Conservation (phyloP, 1,140 invertebrate species). For the Euborellia annulipes region DNA sequence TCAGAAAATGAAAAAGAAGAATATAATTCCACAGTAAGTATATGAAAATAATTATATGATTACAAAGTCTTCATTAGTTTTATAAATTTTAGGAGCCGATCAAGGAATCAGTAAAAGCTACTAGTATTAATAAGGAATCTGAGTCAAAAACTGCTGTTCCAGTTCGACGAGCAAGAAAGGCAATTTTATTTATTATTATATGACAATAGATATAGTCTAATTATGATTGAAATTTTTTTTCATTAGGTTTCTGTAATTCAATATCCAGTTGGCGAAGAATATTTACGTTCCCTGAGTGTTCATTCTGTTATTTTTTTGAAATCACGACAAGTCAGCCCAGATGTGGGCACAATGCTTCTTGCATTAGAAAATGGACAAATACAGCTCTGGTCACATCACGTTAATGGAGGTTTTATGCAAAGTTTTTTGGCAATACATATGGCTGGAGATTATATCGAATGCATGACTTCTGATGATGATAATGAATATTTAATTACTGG, state of each 20-base stretch:
- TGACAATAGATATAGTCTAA: too few relatives aligned
- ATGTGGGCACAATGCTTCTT: conserved; percentile 37
- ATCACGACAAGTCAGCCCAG: conserved; percentile 24
- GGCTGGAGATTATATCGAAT: conserved; percentile 43
- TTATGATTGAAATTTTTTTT: too few relatives aligned
- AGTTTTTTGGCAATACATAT: conserved; percentile 46
- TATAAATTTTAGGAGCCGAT: too few relatives aligned
- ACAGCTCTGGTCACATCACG: conserved; percentile 55
- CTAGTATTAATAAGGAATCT: too few relatives aligned
- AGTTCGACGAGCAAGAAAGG: too few relatives aligned
- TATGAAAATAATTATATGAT: too few relatives aligned
- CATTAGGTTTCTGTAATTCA: neutral
- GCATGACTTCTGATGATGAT: conserved; percentile 41
- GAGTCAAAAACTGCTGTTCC: too few relatives aligned
- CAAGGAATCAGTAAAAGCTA: too few relatives aligned
- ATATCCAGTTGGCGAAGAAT: neutral
- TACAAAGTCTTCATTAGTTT: too few relatives aligned
- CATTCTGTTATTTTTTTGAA: conserved; percentile 33
- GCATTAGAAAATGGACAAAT: conserved; percentile 42
- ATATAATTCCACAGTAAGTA: too few relatives aligned
- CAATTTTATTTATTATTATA: too few relatives aligned
- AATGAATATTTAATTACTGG: conserved; percentile 51
- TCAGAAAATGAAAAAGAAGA: too few relatives aligned
- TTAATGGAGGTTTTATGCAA: conserved; percentile 41
- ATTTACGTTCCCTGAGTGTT: conserved; percentile 27